A percentile compares a stretch with the other conserved stretches of the same genome.
Conservation (phyloP, 2,888 invertebrate species). For the Caenorhabditis plicata region DNA sequence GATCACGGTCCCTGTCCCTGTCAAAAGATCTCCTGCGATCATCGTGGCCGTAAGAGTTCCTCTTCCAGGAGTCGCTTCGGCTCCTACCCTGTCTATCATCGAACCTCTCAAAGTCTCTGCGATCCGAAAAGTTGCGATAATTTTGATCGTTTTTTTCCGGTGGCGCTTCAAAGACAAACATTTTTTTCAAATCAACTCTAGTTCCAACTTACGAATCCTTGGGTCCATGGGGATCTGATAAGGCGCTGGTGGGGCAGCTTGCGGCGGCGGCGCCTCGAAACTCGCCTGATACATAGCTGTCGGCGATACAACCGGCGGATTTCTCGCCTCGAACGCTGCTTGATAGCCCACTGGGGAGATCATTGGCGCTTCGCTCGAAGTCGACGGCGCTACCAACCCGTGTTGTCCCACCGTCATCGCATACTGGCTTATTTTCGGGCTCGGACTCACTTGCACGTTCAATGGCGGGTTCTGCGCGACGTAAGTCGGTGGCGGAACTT, state of each 20-base stretch:
- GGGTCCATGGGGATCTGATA: too few species aligned
- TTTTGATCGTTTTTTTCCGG: neutral
- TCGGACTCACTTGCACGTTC: too few species aligned
- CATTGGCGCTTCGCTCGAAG: conserved; percentile 3
- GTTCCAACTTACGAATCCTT: too few species aligned
- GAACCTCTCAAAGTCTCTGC: neutral
- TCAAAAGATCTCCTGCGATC: neutral
- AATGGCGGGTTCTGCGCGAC: too few species aligned
- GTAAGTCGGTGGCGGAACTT: neutral
- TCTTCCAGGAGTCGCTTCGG: neutral
- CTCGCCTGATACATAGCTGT: conserved; percentile 11
- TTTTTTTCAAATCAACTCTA: too few species aligned
- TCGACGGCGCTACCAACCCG: too few species aligned
- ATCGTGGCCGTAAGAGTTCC: neutral
- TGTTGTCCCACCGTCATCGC: too few species aligned
- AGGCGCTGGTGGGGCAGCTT: neutral
- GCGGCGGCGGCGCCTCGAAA: conserved; percentile 6
- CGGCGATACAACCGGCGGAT: neutral
- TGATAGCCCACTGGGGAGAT: conserved; percentile 7
- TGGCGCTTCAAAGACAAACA: neutral
- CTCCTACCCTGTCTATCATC: neutral
- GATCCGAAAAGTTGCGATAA: neutral
- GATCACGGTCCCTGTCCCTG: neutral
- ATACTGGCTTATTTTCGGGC: too few species aligned
- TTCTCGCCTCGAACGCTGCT: neutral